phyloP scores from a whole-genome alignment of 1,140 invertebrate species.

The Rhopalosiphum maidis region DNA sequence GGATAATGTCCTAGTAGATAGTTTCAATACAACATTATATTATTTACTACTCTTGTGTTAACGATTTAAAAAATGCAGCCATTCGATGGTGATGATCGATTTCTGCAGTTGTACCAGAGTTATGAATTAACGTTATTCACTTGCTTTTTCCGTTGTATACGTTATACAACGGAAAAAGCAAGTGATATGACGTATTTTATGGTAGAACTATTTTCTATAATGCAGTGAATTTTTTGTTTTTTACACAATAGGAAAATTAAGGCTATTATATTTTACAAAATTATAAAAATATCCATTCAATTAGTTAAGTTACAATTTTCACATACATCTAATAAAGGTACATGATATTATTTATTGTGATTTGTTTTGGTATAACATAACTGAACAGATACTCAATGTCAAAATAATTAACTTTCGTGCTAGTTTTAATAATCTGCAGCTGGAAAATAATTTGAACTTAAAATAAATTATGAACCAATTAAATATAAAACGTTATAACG shows the following conservation, averaged over 20 bases:
- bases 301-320: no score
- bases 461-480: slow-evolving; percentile 12
- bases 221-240: no score
- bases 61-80: neutral
- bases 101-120: neutral
- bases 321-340: neutral
- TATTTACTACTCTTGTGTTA: neutral
- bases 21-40: neutral
- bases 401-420: neutral
- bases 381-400: neutral
- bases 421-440: neutral
- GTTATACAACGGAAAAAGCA: no score
- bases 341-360: neutral
- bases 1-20: neutral
- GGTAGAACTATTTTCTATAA: neutral
- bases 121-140: neutral
- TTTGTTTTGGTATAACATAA: neutral
- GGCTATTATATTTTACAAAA: no score
- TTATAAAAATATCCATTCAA: no score
- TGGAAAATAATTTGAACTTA: neutral
- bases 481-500: neutral
- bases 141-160: neutral
- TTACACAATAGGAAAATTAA: no score
- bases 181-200: no score
- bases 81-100: neutral